Percentiles rank a stretch among this genome's conserved stretches.
Conservation (phyloP, 35 echinoderm and acorn worm genomes). For the Amphiura filiformis region DNA sequence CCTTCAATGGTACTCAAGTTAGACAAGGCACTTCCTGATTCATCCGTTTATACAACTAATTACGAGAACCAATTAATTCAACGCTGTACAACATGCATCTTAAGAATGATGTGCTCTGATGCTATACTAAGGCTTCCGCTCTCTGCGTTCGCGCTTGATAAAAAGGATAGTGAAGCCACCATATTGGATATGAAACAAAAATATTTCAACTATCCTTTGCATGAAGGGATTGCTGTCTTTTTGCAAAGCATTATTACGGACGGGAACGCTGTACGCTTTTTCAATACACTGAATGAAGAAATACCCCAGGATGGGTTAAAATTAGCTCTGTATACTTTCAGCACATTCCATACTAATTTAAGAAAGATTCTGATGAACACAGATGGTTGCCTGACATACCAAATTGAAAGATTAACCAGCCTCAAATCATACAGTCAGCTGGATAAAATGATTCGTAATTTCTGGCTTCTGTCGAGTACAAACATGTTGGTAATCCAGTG, state of each 20-base stretch:
- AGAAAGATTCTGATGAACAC: not conserved
- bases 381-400: not conserved
- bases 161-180: not conserved
- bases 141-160: not conserved
- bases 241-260: not conserved
- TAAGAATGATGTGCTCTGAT: not conserved
- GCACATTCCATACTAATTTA: constrained; percentile 25
- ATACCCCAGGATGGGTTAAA: not conserved
- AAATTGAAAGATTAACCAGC: constrained; percentile 20
- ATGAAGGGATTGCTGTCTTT: not conserved
- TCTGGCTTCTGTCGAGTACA: not conserved
- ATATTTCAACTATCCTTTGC: not conserved
- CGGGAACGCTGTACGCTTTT: not conserved
- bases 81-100: not conserved
- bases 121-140: not conserved
- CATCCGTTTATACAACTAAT: not conserved
- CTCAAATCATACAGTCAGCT: constrained; percentile 13
- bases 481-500: constrained; percentile 33
- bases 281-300: too few relatives aligned
- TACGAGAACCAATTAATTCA: not conserved
- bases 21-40: not conserved
- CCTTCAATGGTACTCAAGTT: constrained; percentile 5
- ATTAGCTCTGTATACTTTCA: constrained; percentile 6
- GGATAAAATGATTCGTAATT: not conserved
- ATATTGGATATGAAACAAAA: not conserved